Evolutionary conservation across 2,797 vertebrate species (phyloP).

Genomic region (Pelobates cultripes): DNA sequence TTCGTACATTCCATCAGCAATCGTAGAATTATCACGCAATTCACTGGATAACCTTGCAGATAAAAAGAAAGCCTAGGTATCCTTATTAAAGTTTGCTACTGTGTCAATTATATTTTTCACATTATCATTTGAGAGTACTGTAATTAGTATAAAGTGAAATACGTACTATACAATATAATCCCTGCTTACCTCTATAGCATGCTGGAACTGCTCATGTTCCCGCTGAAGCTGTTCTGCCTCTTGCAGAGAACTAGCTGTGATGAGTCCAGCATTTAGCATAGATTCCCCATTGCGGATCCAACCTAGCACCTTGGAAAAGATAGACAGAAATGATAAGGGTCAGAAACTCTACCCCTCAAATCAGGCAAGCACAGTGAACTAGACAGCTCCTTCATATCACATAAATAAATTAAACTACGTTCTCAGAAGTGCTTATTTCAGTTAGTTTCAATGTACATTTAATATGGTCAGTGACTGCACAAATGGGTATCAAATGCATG

Average conservation of each 20-base stretch:
- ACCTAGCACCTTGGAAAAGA: conserved; percentile 85
- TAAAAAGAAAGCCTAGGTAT: too few species aligned
- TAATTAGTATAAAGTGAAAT: too few species aligned
- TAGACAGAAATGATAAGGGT: conserved; percentile 15
- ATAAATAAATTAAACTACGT: background rate
- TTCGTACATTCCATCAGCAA: too few species aligned
- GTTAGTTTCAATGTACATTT: background rate
- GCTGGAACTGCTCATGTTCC: conserved; percentile 97
- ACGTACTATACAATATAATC: too few species aligned
- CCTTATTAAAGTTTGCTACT: too few species aligned
- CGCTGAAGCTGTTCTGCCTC: conserved; percentile 96
- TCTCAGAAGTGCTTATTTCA: background rate
- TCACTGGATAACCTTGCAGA: too few species aligned
- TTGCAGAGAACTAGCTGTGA: conserved; percentile 95
- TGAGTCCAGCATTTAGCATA: conserved; percentile 94
- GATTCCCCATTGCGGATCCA: conserved; percentile 99
- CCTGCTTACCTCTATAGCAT: conserved; percentile 90
- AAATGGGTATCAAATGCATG: background rate
- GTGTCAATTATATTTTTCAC: too few species aligned
- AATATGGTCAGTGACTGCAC: background rate
- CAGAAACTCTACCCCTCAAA: conserved; percentile 1
- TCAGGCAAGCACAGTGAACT: conserved; percentile 1
- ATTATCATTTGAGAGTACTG: too few species aligned
- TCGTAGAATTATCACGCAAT: too few species aligned
- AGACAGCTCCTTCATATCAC: background rate